Evolutionary conservation across 2,888 invertebrate genomes (phyloP), one percentile per base, ranked within the genome.

Genomic region (Drosophila testacea): DNA sequence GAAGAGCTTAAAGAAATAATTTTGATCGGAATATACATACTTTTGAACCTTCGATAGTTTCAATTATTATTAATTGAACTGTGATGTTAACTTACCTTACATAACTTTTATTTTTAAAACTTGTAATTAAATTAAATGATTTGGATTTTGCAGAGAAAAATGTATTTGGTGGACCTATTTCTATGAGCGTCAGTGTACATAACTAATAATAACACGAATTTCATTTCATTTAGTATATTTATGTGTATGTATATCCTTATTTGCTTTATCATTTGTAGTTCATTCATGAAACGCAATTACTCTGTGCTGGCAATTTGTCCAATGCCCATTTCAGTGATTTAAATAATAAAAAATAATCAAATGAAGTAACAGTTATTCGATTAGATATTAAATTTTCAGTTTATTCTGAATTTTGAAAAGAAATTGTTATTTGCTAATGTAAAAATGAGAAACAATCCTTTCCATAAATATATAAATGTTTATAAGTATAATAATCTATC

Each of bases 391-490:
- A 46, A 64, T 69, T 77, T 71, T 83, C 52, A 28, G 80, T 77
- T 64, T 27, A 65, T 61, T 41, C 54, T 66, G 22, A 61, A 69
- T 42, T 51, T 11, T 16, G 22, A 55, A 50, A 36, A 36, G 4
- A 34, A 76, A 63, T 81, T 52, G 64, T 75, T 68, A 64, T 65
- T 79, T 86, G 77, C 73, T 73, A 76, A 81, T 76, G 77, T 73
- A 85, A 77, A 55, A 67, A 46, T 36, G 46, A 73, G 16, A 64
- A 79, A 44, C 44, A 69, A 59, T 69, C 39, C 46, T 60, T 61
- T 63, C 54, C 38, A 79, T 87, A 71, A 61, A 84, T 79, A 59
- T 79, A 59, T 87, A 84, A 60, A 65, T 76, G 69, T 77, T 78
- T 55, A 57, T 64, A 64, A 62, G 44, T 62, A 39, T 60, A 47